Evolutionary conservation across 2,797 vertebrate genomes (phyloP).

Genomic region (Muscicapa comitata): DNA sequence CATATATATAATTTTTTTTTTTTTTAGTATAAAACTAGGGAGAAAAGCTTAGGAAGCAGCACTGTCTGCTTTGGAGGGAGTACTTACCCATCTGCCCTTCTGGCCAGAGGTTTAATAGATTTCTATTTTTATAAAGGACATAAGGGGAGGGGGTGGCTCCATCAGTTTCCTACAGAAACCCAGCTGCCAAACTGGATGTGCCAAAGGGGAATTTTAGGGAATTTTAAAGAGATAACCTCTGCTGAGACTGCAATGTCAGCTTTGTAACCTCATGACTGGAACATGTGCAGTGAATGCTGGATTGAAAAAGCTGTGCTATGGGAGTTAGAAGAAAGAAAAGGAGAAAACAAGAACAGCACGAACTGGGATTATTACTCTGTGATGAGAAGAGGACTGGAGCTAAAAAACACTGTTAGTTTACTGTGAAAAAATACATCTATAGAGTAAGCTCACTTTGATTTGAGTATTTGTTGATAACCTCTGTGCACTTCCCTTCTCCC

Average conservation of each 20-base stretch:
- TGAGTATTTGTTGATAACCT: conserved; percentile 44
- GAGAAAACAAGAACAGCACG: conserved; percentile 51
- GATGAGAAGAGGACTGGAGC: conserved; percentile 37
- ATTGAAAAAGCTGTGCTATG: conserved; percentile 54
- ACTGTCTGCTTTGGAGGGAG: conserved; percentile 2
- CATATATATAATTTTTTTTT: background rate
- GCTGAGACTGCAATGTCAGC: conserved; percentile 75
- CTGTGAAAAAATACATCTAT: background rate
- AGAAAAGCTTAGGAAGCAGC: conserved; percentile 12
- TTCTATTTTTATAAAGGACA: conserved; percentile 66
- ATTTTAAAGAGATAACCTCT: conserved; percentile 77
- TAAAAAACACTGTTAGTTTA: conserved; percentile 30
- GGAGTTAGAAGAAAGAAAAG: conserved; percentile 69
- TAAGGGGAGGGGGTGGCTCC: conserved; percentile 49
- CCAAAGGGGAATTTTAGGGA: conserved; percentile 75
- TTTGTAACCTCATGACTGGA: conserved; percentile 64
- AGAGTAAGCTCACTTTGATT: conserved; percentile 40
- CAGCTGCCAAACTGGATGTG: conserved; percentile 73
- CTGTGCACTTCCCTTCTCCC: background rate
- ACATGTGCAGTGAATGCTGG: conserved; percentile 64
- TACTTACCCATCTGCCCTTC: conserved; percentile 53
- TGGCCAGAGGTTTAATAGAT: conserved; percentile 65
- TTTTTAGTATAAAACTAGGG: background rate
- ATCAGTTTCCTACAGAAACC: conserved; percentile 66
- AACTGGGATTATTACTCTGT: conserved; percentile 48